Conservation (phyloP, 1,140 invertebrate genomes). For the Mya arenaria region DNA sequence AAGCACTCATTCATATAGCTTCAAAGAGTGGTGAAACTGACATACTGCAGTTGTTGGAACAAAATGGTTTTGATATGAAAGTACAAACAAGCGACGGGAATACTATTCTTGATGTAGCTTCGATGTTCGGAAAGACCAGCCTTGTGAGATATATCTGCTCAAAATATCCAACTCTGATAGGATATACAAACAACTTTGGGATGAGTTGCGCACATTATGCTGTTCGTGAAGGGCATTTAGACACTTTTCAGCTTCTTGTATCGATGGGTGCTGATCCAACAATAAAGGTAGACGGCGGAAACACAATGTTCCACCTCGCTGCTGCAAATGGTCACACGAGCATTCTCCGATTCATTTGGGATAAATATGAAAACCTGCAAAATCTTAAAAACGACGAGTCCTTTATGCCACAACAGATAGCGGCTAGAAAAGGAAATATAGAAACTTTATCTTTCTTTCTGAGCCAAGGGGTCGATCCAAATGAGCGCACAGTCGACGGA, state of each 20-base stretch:
- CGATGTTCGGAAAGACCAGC: slow-evolving; percentile 14
- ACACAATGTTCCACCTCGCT: slow-evolving; percentile 40
- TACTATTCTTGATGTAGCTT: slow-evolving; percentile 28
- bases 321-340: slow-evolving; percentile 17
- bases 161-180: slow-evolving; percentile 6
- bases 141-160: slow-evolving; percentile 19
- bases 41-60: slow-evolving; percentile 26
- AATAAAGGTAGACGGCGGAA: slow-evolving; percentile 22
- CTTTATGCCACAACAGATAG: slow-evolving; percentile 5
- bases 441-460: slow-evolving; percentile 22
- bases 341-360: slow-evolving; percentile 1
- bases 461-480: neutral
- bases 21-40: neutral
- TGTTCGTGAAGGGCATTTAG: slow-evolving; percentile 28
- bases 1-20: slow-evolving; percentile 16
- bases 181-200: slow-evolving; percentile 19
- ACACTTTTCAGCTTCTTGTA: slow-evolving; percentile 6
- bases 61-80: neutral
- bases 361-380: neutral
- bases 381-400: slow-evolving; percentile 23
- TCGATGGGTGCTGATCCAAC: neutral
- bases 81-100: slow-evolving; percentile 13
- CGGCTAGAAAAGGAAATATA: slow-evolving; percentile 15
- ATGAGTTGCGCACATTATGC: slow-evolving; percentile 38
- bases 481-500: slow-evolving; percentile 33